phyloP scores from a whole-genome alignment of 2,797 vertebrate species.

The Bradypus variegatus region DNA sequence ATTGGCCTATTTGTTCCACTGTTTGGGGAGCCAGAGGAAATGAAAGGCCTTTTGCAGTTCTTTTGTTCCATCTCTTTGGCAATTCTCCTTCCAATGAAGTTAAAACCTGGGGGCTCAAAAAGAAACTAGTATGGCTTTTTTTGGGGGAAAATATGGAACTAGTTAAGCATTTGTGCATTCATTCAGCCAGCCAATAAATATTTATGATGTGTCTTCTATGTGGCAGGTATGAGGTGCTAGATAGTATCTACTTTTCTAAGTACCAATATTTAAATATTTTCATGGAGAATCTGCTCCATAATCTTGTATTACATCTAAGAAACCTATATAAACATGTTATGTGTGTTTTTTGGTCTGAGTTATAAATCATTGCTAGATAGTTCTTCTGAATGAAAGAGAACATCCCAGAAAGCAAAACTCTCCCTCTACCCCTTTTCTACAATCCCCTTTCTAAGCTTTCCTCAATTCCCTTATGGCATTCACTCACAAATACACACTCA shows the following conservation, averaged over 20 bases:
- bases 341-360: background rate
- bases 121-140: background rate
- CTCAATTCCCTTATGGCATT: background rate
- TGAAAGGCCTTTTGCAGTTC: accelerated
- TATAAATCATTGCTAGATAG: background rate
- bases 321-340: background rate
- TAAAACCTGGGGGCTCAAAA: background rate
- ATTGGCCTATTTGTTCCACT: background rate
- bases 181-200: background rate
- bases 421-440: background rate
- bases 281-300: background rate
- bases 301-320: background rate
- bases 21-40: background rate
- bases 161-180: background rate
- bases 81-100: background rate
- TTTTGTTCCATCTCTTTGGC: background rate
- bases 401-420: background rate
- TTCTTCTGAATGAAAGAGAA: background rate
- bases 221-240: too few relatives aligned
- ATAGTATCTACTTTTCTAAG: background rate
- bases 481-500: background rate
- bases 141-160: background rate
- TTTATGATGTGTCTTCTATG: background rate
- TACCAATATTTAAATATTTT: background rate
- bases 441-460: background rate